These are phyloP conservation scores for Remorina albescens DNA, from an alignment of 2,797 vertebrate genomes.

Conservation along the genomic window DNA sequence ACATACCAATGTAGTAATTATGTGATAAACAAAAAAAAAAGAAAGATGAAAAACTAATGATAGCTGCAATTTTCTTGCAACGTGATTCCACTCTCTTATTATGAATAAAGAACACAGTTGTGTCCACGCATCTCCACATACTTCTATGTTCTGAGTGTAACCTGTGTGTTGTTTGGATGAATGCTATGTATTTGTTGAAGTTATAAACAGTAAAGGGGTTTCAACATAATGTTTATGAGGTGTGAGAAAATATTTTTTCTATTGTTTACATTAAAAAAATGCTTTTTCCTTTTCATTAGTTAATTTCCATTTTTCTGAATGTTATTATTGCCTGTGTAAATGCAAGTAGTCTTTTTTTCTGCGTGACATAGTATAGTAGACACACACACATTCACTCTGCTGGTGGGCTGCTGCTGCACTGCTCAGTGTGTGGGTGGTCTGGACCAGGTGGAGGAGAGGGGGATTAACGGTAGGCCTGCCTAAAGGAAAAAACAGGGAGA, in stretches of 20 bases:
- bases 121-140: background rate
- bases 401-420: constrained; percentile 67
- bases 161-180: background rate
- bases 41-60: background rate
- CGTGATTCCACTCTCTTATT: background rate
- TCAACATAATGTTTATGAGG: background rate
- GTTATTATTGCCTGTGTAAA: constrained; percentile 7
- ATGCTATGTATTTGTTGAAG: background rate
- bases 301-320: background rate
- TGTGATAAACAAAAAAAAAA: background rate
- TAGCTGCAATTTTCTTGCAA: background rate
- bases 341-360: constrained; percentile 33
- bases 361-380: constrained; percentile 11
- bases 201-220: background rate
- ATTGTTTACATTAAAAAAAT: background rate
- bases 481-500: constrained; percentile 62
- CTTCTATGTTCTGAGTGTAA: background rate
- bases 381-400: constrained; percentile 51
- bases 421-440: constrained; percentile 82
- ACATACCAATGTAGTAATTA: background rate
- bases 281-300: background rate
- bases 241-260: background rate
- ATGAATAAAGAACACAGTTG: background rate
- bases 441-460: constrained; percentile 77
- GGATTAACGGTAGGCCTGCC: constrained; percentile 78